A percentile compares a stretch with the other conserved stretches of the same genome.
These are phyloP conservation scores for Gymnothorax reevesii DNA, from an alignment of 2,797 vertebrate species.

Conservation along the genomic window DNA sequence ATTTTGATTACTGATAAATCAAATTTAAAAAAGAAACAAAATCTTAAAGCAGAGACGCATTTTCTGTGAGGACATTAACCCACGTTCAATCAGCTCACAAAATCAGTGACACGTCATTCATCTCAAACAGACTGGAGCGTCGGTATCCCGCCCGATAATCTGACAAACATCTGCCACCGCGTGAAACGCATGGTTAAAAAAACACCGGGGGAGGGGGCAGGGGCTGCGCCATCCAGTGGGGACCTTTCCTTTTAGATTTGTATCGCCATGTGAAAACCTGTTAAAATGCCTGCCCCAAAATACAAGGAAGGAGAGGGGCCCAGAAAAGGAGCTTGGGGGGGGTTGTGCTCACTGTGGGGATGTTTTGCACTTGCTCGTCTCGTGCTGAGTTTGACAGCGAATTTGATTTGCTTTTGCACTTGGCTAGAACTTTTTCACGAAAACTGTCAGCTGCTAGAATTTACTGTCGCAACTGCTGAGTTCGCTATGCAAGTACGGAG, in stretches of 20 bases:
- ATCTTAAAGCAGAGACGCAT: background rate
- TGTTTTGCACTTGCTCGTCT: background rate
- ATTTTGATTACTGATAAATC: too few relatives aligned
- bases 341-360: background rate
- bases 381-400: background rate
- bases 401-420: background rate
- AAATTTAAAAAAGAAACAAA: background rate
- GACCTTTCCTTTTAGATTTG: background rate
- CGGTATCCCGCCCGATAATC: background rate
- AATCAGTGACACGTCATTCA: background rate
- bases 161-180: constrained; percentile 10
- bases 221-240: background rate
- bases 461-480: background rate
- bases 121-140: background rate
- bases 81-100: background rate
- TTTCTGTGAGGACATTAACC: background rate
- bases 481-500: background rate
- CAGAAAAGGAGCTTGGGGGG: background rate
- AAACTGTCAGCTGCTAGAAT: background rate
- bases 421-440: background rate
- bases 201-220: background rate
- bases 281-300: background rate
- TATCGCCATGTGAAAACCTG: constrained; percentile 8
- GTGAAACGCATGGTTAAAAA: background rate
- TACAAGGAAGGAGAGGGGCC: background rate